Percentiles rank a stretch among this genome's conserved stretches.
Evolutionary conservation across 2,113 vertebrate genomes (phyloP).

Genomic region (Xiphorhynchus elegans): DNA sequence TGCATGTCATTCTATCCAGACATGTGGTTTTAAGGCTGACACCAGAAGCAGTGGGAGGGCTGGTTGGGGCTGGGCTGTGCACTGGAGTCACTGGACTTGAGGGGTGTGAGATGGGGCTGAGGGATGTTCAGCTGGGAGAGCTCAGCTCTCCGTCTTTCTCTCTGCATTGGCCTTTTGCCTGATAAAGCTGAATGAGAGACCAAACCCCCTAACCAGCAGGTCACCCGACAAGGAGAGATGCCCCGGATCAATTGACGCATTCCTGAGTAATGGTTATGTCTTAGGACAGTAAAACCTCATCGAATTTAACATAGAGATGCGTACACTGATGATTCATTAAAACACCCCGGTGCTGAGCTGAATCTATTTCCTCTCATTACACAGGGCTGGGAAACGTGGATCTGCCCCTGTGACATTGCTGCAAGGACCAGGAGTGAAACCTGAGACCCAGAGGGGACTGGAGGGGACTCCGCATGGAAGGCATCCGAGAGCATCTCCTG

Average conservation of each 20-base stretch:
- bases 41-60: not conserved
- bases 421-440: not conserved
- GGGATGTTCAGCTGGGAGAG: not conserved
- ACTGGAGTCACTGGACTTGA: accelerated
- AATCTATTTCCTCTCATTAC: not conserved
- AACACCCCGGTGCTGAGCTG: not conserved
- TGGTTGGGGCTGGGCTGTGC: not conserved
- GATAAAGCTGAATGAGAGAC: not conserved
- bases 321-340: not conserved
- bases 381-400: not conserved
- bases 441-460: not conserved
- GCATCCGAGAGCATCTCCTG: not conserved
- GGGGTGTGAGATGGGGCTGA: not conserved
- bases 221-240: not conserved
- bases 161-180: not conserved
- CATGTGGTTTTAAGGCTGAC: not conserved
- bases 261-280: not conserved
- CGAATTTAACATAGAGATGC: not conserved
- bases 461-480: not conserved
- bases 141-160: not conserved
- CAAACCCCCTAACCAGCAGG: not conserved
- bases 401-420: not conserved
- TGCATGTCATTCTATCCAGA: accelerated
- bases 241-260: not conserved
- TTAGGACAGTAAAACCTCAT: not conserved